These are phyloP conservation scores for Drosophila pandora DNA, from an alignment of 1,140 invertebrate genomes.

Conservation along the genomic window DNA sequence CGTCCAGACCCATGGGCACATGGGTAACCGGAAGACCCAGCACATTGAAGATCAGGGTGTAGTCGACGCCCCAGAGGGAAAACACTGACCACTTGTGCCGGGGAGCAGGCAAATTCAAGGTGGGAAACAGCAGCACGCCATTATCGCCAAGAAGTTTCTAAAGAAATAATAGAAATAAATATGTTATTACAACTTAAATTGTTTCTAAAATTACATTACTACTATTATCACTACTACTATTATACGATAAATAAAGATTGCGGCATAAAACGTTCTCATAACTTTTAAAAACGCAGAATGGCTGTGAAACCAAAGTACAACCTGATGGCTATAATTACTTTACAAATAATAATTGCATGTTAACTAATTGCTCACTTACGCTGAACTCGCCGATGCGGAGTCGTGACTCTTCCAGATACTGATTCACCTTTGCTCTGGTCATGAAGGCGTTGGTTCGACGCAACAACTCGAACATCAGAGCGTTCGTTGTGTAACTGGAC, in stretches of 20 bases:
- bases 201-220: no score
- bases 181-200: no score
- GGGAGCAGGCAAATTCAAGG: constrained; percentile 87
- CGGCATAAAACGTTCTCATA: no score
- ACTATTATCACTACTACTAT: no score
- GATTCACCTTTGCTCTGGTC: constrained; percentile 23
- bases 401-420: constrained; percentile 41
- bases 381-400: constrained; percentile 43
- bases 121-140: constrained; percentile 91
- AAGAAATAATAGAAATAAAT: not conserved
- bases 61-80: constrained; percentile 87
- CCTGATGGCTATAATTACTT: not conserved
- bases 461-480: constrained; percentile 67
- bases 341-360: not conserved
- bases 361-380: constrained; percentile 45
- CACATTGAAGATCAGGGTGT: constrained; percentile 90
- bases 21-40: constrained; percentile 90
- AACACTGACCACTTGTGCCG: constrained; percentile 87
- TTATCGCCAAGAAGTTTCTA: constrained; percentile 86
- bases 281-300: no score
- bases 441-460: constrained; percentile 63
- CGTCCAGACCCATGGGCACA: constrained; percentile 88
- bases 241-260: not conserved
- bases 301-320: no score
- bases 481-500: constrained; percentile 62